phyloP scores from a whole-genome alignment of 1,140 invertebrate genomes.

The Littorina saxatilis region DNA sequence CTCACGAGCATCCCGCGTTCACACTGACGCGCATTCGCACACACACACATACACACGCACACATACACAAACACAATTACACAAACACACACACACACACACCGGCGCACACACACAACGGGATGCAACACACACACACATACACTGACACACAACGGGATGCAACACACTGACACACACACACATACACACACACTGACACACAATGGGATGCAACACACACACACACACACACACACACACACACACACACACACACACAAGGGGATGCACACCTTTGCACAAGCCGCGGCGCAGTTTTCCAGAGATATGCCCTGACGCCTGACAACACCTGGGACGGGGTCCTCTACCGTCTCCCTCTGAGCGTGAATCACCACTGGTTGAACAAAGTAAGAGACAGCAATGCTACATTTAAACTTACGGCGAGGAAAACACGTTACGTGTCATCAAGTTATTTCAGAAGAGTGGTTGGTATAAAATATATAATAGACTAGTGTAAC shows the following conservation, averaged over 20 bases:
- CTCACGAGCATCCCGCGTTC: too few relatives aligned
- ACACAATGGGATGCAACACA: not conserved
- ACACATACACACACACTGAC: not conserved
- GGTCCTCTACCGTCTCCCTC: not conserved
- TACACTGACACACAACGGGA: too few relatives aligned
- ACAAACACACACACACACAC: too few relatives aligned
- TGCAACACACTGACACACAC: not conserved
- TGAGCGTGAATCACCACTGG: not conserved
- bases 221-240: not conserved
- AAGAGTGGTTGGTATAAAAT: not conserved
- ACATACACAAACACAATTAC: too few relatives aligned
- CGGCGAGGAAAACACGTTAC: not conserved
- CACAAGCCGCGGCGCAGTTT: slow-evolving; percentile 20
- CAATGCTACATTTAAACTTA: too few relatives aligned
- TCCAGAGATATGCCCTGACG: slow-evolving; percentile 23
- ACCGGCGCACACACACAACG: too few relatives aligned
- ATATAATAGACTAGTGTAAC: too few relatives aligned
- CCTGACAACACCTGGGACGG: not conserved
- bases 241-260: not conserved
- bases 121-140: too few relatives aligned
- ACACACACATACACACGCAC: too few relatives aligned
- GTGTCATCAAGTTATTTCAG: not conserved
- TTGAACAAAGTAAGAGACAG: not conserved
- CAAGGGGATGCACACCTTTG: not conserved
- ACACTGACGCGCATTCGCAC: too few relatives aligned